Conservation (phyloP, 2,797 vertebrate genomes). For the Acanthurus tractus region DNA sequence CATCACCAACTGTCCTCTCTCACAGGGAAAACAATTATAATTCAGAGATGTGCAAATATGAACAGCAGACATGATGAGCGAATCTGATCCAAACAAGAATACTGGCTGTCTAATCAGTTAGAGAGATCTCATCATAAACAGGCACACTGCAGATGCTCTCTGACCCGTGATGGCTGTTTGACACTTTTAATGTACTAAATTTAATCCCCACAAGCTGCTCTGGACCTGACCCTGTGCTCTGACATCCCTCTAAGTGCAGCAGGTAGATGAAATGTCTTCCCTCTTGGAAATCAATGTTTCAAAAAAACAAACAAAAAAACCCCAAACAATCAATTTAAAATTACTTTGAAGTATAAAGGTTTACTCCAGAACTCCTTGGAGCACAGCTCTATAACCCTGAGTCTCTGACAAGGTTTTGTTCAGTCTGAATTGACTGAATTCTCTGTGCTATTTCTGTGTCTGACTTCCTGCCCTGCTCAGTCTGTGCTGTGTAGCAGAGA, state of each 20-base stretch:
- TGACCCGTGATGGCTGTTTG: no score
- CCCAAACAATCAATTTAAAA: no score
- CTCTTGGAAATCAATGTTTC: background rate
- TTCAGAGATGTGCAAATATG: background rate
- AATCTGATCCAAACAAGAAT: constrained; percentile 1
- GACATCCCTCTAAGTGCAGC: constrained; percentile 2
- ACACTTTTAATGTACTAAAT: constrained; percentile 6
- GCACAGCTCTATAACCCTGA: no score
- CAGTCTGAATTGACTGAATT: no score
- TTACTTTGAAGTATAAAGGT: no score
- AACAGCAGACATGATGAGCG: background rate
- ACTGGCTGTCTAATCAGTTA: no score
- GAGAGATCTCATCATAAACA: background rate
- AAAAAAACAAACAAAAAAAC: background rate
- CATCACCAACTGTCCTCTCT: background rate
- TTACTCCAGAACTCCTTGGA: no score
- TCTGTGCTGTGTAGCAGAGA: no score
- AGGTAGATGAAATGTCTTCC: background rate
- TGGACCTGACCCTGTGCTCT: background rate
- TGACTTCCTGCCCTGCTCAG: no score
- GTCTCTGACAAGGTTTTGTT: no score
- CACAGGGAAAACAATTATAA: background rate
- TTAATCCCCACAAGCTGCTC: constrained; percentile 19
- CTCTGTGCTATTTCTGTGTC: no score
- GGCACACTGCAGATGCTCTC: background rate